Evolutionary conservation across 2,113 vertebrate genomes (phyloP).

Genomic region (Coracopsis vasa): DNA sequence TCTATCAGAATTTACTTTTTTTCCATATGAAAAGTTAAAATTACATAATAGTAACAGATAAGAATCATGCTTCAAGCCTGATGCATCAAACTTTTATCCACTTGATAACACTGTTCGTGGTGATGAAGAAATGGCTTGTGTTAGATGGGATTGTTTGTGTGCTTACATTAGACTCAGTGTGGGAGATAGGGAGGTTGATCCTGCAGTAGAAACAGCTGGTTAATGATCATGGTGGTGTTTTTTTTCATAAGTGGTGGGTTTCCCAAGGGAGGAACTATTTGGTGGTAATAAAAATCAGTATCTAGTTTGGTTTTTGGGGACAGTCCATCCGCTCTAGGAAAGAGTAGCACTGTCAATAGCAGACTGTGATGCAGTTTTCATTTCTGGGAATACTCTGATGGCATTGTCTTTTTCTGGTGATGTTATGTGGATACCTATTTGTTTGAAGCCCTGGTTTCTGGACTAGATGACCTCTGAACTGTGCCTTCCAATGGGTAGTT

Average conservation of each 20-base stretch:
- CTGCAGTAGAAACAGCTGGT: neutral
- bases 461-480: neutral
- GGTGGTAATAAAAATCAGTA: neutral
- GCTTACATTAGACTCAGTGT: neutral
- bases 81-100: neutral
- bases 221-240: neutral
- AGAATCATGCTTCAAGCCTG: neutral
- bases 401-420: neutral
- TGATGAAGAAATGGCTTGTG: neutral
- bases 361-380: neutral
- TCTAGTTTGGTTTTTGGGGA: neutral
- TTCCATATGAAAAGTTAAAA: neutral
- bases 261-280: neutral
- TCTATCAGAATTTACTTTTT: neutral
- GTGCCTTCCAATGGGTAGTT: neutral
- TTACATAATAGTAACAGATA: neutral
- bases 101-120: neutral
- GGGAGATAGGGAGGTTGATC: neutral
- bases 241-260: neutral
- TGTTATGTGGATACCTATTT: neutral
- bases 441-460: neutral
- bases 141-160: neutral
- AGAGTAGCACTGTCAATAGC: neutral
- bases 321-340: neutral
- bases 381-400: neutral